Evolutionary conservation across 2,888 invertebrate species (phyloP).

Genomic region (Euphydryas editha): DNA sequence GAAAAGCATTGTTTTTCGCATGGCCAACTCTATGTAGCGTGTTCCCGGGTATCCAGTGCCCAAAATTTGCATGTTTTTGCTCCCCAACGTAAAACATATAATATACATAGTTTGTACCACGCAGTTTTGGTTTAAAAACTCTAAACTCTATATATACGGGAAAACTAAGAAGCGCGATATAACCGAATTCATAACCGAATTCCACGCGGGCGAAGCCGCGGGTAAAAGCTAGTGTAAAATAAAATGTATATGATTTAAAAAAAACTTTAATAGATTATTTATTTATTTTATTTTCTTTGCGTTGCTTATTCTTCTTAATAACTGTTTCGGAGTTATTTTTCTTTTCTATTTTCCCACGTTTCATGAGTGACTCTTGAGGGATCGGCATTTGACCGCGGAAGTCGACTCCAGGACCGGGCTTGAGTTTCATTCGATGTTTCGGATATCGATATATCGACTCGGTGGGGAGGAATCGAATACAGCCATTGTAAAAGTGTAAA

Average conservation of each 20-base stretch:
- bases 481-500: constrained; percentile 47
- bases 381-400: constrained; percentile 54
- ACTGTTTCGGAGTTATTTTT: constrained; percentile 27
- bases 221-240: too few species aligned
- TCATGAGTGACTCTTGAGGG: constrained; percentile 54
- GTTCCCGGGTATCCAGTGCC: too few species aligned
- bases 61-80: too few species aligned
- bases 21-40: too few species aligned
- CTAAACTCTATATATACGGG: too few species aligned
- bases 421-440: constrained; percentile 50
- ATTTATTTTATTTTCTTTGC: constrained; percentile 5
- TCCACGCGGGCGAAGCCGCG: too few species aligned
- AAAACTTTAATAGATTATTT: background rate
- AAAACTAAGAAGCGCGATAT: too few species aligned
- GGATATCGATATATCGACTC: constrained; percentile 48
- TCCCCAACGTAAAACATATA: too few species aligned
- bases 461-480: constrained; percentile 45
- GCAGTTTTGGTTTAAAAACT: too few species aligned
- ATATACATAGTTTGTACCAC: too few species aligned
- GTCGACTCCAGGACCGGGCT: constrained; percentile 56
- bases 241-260: background rate
- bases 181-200: too few species aligned
- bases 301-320: constrained; percentile 7
- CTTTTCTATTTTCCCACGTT: constrained; percentile 41
- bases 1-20: too few species aligned